phyloP scores from a whole-genome alignment of 2,888 invertebrate genomes.

The Mylabris sibirica region DNA sequence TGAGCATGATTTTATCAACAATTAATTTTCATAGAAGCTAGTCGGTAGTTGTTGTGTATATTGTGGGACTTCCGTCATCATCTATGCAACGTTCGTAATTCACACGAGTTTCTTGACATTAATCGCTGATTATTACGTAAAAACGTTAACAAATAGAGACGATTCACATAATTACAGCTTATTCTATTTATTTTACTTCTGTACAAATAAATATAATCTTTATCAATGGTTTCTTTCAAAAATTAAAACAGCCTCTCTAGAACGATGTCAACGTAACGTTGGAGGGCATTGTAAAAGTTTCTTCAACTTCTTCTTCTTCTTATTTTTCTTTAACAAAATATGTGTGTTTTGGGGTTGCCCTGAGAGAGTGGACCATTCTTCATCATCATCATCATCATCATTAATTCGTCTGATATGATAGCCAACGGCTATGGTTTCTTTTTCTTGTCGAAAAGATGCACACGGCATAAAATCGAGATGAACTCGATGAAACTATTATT shows the following conservation, averaged over 20 bases:
- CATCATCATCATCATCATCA: not conserved
- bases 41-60: not conserved
- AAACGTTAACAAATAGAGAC: not conserved
- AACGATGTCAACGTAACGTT: not conserved
- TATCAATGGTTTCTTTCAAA: not conserved
- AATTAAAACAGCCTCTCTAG: not conserved
- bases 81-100: constrained; percentile 4
- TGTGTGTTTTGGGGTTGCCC: constrained; percentile 33
- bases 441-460: not conserved
- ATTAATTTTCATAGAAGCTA: constrained; percentile 12
- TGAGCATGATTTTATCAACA: not conserved
- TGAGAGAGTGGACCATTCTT: constrained; percentile 17
- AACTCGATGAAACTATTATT: not conserved
- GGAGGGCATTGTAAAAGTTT: constrained; percentile 10
- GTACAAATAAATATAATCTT: not conserved
- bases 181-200: not conserved
- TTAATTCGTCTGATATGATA: not conserved
- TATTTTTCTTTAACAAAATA: constrained; percentile 17
- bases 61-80: constrained; percentile 25
- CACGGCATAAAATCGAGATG: not conserved
- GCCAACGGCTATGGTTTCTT: not conserved
- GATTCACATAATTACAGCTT: constrained; percentile 12
- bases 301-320: too few relatives aligned
- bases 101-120: constrained; percentile 31
- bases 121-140: constrained; percentile 14